Evolutionary conservation across 2,113 vertebrate genomes (phyloP), one percentile per base, ranked within the genome.

Genomic region (Cololabis saira): DNA sequence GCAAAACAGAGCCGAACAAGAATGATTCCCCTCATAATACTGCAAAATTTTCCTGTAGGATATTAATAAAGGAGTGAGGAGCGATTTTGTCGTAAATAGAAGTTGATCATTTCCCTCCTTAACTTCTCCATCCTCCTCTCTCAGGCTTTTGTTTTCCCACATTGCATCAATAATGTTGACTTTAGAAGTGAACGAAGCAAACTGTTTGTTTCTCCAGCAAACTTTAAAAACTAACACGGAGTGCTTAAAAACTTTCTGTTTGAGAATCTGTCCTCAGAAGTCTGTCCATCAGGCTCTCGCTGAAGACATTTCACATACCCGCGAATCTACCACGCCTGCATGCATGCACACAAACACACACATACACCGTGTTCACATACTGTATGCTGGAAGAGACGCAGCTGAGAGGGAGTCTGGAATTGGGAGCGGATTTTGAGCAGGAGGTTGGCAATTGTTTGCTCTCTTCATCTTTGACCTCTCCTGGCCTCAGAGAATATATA

Each of bases 381-480:
- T n/a, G n/a, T n/a, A 81, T 83, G 84, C 68, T 66, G 75, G 72
- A 78, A 70, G 22, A 58, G 58, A 21, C 84, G 14, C 79, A 88
- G 88, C 80, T 89, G 88, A 83, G 70, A 55, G 57, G 70, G 62
- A 69, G 74, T 61, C 74, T 65, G 78, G 63, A 70, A 67, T 49
- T 37, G 59, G 49, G 64, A 30, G 21, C 62, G 82, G 74, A 81
- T 82, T 73, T 62, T 42, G 61, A 60, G 68, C 79, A 65, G 71
- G 61, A 76, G 84, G 71, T 48, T 30, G 48, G 19, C 76, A 70
- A 84, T 86, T 89, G 88, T 90, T 79, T 75, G 56, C 71, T n/a
- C 64, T 62, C 78, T 82, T 88, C 84, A 85, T 87, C 80, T 90
- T 76, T 89, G 90, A 90, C 87, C 86, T 80, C 57, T 24, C 4